These are phyloP conservation scores for Neogobius melanostomus DNA, from an alignment of 2,113 vertebrate species.

Conservation along the genomic window DNA sequence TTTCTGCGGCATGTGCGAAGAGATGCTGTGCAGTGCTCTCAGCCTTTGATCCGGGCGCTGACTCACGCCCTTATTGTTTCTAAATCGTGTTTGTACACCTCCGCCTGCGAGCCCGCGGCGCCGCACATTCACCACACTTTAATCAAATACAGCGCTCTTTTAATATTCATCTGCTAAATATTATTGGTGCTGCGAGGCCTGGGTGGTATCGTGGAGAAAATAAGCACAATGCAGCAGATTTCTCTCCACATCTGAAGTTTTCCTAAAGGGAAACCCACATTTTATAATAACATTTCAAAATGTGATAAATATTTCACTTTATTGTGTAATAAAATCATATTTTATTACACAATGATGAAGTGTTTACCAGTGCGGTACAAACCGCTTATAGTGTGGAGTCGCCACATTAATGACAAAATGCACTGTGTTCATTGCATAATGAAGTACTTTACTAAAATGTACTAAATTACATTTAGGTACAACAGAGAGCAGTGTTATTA, in stretches of 20 bases:
- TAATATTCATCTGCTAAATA: conserved; percentile 43
- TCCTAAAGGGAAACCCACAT: too few species aligned
- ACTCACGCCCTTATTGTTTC: conserved; percentile 7
- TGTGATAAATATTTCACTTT: too few species aligned
- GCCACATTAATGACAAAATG: too few species aligned
- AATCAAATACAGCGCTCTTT: conserved; percentile 42
- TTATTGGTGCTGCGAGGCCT: conserved; percentile 24
- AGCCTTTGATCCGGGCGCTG: not conserved
- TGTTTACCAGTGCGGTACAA: too few species aligned
- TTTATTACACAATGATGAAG: too few species aligned
- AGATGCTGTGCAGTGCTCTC: not conserved
- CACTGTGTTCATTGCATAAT: too few species aligned
- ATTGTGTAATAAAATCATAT: too few species aligned
- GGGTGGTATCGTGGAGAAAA: conserved; percentile 15
- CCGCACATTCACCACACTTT: conserved; percentile 46
- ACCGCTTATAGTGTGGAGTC: too few species aligned
- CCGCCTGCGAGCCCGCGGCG: conserved; percentile 16
- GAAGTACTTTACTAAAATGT: too few species aligned
- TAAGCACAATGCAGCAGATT: not conserved
- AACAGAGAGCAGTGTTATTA: too few species aligned
- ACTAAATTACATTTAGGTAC: too few species aligned
- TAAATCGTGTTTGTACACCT: conserved; percentile 28
- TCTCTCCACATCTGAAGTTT: not conserved
- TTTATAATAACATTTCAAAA: too few species aligned
- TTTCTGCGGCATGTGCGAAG: not conserved